Base-by-base conservation (phyloP, 1,140 invertebrate species). In the Diorhabda carinulata region DNA sequence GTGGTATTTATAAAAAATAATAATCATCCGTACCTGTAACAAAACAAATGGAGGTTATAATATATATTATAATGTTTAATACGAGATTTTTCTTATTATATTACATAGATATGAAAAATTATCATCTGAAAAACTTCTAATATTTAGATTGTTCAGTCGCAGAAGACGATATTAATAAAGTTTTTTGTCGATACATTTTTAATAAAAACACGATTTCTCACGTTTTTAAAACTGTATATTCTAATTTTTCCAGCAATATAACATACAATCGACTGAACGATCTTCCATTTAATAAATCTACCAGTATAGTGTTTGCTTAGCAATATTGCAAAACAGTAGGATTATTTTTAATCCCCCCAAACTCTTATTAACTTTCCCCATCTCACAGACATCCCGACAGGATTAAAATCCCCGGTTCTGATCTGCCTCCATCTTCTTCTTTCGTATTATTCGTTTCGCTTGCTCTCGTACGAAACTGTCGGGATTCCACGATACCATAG, bases 281-380 rank as follows among this genome's bases (percentile, higher is more conserved):
- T 67, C n/a, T 67, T 45, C 65, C 65, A n/a, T 67, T 67, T 44
- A 64, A 67, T 67, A 67, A 67, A 67, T 67, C 57, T 60, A 8
- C n/a, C 65, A 64, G 59, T 41, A 61, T 43, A 61, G 58, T 70
- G 73, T 72, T 73, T 74, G 70, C 73, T 67, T 67, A 72, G 77
- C 75, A 79, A 79, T 80, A 80, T 81, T 80, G 79, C 79, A 80
- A 81, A 81, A 81, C 78, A 80, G 77, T 75, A 68, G 79, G 79
- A 81, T 81, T 79, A 81, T 80, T 81, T 80, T 80, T 81, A 81
- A 81, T 81, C 79, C 78, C 75, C 77, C 78, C 70, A 78, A 80
- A 81, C 77, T 80, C 79, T 81, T 81, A 81, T 81, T 81, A 81
- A 81, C 78, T 81, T 79, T 78, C 76, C 78, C 76, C 72, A 70